Evolutionary conservation across 2,888 invertebrate species (phyloP).

Genomic region (Saturnia japonica): DNA sequence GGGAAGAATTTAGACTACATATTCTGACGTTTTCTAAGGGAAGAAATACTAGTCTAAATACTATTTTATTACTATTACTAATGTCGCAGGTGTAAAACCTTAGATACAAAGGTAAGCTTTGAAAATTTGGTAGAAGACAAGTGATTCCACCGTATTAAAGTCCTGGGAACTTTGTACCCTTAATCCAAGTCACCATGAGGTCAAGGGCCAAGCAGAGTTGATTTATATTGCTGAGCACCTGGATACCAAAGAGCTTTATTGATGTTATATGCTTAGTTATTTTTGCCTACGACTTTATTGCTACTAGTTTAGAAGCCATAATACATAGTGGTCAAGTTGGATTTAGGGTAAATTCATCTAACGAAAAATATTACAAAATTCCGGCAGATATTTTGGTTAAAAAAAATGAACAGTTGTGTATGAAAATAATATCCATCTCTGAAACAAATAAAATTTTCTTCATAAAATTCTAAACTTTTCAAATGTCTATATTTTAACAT

Average conservation of each 20-base stretch:
- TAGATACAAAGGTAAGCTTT: neutral
- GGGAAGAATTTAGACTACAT: too few species aligned
- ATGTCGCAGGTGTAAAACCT: neutral
- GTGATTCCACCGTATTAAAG: neutral
- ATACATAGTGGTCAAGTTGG: neutral
- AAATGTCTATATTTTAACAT: neutral
- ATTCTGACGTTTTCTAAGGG: too few species aligned
- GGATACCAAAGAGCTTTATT: conserved; percentile 26
- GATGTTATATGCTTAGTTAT: neutral
- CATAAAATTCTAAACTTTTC: neutral
- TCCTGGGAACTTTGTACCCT: conserved; percentile 3
- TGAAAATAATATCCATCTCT: neutral
- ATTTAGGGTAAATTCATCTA: neutral
- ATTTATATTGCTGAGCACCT: conserved; percentile 50
- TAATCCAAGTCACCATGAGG: conserved; percentile 36
- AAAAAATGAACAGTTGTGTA: too few species aligned
- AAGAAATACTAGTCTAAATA: too few species aligned
- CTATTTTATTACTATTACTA: neutral
- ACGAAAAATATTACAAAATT: too few species aligned
- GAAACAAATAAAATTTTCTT: neutral
- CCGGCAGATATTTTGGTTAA: too few species aligned
- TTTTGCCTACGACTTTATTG: neutral
- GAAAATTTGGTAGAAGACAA: conserved; percentile 1
- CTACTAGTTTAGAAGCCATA: neutral
- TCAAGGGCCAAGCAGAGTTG: conserved; percentile 48